Conservation (phyloP, 2,797 vertebrate genomes). For the Cottoperca gobio region DNA sequence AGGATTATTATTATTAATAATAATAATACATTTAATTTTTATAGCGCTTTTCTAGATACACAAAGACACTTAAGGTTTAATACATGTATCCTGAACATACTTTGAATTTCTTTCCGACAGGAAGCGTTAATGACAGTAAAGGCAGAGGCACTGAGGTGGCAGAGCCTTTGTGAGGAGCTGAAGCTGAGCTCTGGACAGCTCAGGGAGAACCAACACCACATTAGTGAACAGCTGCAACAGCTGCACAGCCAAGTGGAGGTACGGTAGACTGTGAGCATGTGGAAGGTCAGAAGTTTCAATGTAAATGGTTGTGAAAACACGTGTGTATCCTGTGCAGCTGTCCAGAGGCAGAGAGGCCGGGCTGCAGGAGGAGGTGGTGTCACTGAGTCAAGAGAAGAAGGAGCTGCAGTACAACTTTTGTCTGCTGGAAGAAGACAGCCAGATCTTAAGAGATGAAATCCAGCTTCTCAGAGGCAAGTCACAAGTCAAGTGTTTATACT, state of each 20-base stretch:
- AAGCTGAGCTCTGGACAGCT: conserved; percentile 79
- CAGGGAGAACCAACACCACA: conserved; percentile 79
- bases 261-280: background rate
- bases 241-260: conserved; percentile 91
- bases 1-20: no score
- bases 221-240: conserved; percentile 82
- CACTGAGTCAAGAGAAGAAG: conserved; percentile 78
- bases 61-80: no score
- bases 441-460: conserved; percentile 75
- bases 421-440: conserved; percentile 84
- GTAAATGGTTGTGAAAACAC: background rate
- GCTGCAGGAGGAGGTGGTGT: conserved; percentile 75
- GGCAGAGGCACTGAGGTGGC: conserved; percentile 87
- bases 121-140: conserved; percentile 81
- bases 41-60: no score
- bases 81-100: background rate
- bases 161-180: conserved; percentile 83
- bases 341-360: conserved; percentile 78
- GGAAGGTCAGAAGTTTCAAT: background rate
- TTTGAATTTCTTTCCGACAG: conserved; percentile 74
- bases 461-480: conserved; percentile 81
- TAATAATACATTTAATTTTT: no score
- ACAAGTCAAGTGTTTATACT: background rate
- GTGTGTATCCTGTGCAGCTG: conserved; percentile 78
- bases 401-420: conserved; percentile 77